Percentiles rank a stretch among this genome's conserved stretches.
Evolutionary conservation across 2,113 vertebrate species (phyloP).

Genomic region (Galemys pyrenaicus): DNA sequence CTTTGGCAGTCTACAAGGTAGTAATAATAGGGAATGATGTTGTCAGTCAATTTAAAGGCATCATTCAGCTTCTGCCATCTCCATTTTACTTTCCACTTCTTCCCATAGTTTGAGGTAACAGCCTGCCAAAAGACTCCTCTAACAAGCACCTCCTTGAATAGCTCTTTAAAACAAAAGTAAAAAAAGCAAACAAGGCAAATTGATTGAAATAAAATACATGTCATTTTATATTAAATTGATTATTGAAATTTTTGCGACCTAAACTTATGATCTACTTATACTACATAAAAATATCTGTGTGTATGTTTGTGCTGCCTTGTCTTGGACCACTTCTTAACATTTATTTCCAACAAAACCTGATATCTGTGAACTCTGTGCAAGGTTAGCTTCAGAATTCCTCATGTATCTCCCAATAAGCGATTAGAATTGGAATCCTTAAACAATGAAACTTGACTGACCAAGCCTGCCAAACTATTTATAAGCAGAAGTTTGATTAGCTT

Average conservation of each 20-base stretch:
- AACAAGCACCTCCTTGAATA: conserved; percentile 73
- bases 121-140: conserved; percentile 66
- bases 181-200: conserved; percentile 59
- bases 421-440: background rate
- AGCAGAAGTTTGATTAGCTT: conserved; percentile 54
- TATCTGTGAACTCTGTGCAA: background rate
- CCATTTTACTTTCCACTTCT: conserved; percentile 73
- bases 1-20: conserved; percentile 84
- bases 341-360: background rate
- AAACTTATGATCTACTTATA: background rate
- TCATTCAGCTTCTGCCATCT: conserved; percentile 79
- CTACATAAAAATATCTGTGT: background rate
- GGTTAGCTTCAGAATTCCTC: background rate
- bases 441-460: conserved; percentile 23
- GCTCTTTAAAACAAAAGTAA: conserved; percentile 68
- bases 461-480: conserved; percentile 55
- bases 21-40: conserved; percentile 83
- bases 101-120: conserved; percentile 66
- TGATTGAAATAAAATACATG: conserved; percentile 70
- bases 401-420: background rate
- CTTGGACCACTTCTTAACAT: background rate
- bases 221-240: conserved; percentile 68
- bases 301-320: background rate
- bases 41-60: conserved; percentile 86
- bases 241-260: conserved; percentile 33